Conservation (phyloP, 2,888 invertebrate species). For the Danaus chrysippus region DNA sequence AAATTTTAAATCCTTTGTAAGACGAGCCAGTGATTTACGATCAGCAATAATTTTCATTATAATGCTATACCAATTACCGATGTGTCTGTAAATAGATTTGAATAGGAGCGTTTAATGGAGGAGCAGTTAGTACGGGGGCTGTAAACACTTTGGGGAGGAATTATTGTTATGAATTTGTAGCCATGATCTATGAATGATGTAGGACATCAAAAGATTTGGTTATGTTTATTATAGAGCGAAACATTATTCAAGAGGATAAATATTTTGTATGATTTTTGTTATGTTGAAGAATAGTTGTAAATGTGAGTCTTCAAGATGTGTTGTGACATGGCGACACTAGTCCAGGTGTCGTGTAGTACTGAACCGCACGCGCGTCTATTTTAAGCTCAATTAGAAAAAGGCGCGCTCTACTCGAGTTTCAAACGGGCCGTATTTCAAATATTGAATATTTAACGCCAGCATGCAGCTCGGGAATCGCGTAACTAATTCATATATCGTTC, state of each 20-base stretch:
- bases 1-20: background rate
- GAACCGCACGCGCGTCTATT: slow-evolving; percentile 53
- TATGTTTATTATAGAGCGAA: no score
- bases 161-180: slow-evolving; percentile 46
- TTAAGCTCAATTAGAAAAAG: slow-evolving; percentile 67
- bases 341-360: slow-evolving; percentile 50
- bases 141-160: slow-evolving; percentile 47
- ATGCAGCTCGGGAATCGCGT: slow-evolving; percentile 24
- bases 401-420: slow-evolving; percentile 53
- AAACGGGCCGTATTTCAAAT: slow-evolving; percentile 43
- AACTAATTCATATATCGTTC: slow-evolving; percentile 27
- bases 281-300: background rate
- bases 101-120: slow-evolving; percentile 34
- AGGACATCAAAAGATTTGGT: no score
- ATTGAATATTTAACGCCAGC: slow-evolving; percentile 27
- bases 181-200: slow-evolving; percentile 32
- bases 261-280: no score
- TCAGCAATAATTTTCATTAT: slow-evolving; percentile 18
- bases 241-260: no score
- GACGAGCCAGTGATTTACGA: slow-evolving; percentile 17
- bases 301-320: slow-evolving; percentile 1
- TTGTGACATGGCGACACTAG: slow-evolving; percentile 25
- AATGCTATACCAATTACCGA: slow-evolving; percentile 44
- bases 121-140: slow-evolving; percentile 44
- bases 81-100: slow-evolving; percentile 36